Evolutionary conservation across 2,113 vertebrate genomes (phyloP).

Genomic region (Pseudorectes ferrugineus): DNA sequence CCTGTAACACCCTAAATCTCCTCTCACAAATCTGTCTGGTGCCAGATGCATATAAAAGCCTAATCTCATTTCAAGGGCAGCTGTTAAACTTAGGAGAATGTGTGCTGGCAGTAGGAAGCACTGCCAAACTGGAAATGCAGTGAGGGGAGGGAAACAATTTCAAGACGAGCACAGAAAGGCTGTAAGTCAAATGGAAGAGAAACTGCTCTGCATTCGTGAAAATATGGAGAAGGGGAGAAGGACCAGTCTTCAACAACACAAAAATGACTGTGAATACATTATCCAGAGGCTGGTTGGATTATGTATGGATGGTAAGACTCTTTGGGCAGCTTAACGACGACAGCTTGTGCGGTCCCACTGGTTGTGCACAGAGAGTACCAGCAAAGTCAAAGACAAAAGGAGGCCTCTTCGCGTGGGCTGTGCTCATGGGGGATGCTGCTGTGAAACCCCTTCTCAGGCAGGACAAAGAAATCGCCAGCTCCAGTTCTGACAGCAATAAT

Average conservation of each 20-base stretch:
- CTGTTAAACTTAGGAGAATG: neutral
- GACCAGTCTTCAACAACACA: neutral
- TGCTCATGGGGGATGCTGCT: neutral
- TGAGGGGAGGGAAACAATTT: neutral
- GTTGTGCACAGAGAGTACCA: neutral
- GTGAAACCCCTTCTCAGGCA: neutral
- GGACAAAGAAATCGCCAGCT: neutral
- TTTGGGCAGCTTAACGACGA: neutral
- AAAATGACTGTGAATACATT: neutral
- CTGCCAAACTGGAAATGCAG: neutral
- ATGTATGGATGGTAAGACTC: neutral
- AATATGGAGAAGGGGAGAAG: neutral
- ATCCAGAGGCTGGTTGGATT: neutral
- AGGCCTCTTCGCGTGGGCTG: rapidly evolving
- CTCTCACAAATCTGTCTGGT: neutral
- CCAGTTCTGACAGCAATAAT: neutral
- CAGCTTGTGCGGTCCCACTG: neutral
- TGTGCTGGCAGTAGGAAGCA: neutral
- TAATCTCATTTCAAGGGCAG: conserved; percentile 19
- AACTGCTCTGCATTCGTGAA: neutral
- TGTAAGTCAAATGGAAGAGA: neutral
- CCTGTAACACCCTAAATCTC: conserved; percentile 13
- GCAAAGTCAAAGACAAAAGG: neutral
- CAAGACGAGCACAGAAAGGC: neutral
- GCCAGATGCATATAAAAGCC: conserved; percentile 5